phyloP scores from a whole-genome alignment of 35 echinoderm and acorn worm species.

The Ophiothrix spiculata region DNA sequence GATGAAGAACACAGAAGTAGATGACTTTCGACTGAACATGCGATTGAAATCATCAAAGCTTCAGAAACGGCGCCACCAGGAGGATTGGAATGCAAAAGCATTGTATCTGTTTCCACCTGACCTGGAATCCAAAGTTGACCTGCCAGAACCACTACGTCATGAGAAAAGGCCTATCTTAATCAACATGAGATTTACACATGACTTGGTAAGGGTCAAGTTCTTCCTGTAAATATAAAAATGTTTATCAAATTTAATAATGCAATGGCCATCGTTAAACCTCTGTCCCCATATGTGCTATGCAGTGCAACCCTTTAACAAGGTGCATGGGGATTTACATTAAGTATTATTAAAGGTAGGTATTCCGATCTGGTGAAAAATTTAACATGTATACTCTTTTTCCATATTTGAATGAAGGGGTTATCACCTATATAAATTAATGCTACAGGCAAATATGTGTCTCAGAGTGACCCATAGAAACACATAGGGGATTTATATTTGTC shows the following conservation, averaged over 20 bases:
- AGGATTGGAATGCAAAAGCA: slow-evolving; percentile 80
- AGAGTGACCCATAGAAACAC: no score
- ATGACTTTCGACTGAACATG: slow-evolving; percentile 86
- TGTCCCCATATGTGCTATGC: not conserved
- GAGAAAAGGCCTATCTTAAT: slow-evolving; percentile 7
- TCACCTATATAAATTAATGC: no score
- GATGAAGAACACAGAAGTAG: slow-evolving; percentile 86
- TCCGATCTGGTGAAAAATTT: no score
- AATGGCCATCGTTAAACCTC: no score
- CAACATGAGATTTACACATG: not conserved
- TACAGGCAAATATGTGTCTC: no score
- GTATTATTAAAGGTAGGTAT: no score
- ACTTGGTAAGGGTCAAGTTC: slow-evolving; percentile 9
- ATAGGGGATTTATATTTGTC: no score
- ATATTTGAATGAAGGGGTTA: no score
- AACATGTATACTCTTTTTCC: no score
- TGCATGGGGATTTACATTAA: not conserved
- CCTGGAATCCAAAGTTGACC: slow-evolving; percentile 45
- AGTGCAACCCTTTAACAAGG: not conserved
- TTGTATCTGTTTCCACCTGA: slow-evolving; percentile 86
- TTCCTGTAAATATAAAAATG: not conserved
- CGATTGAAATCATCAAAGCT: slow-evolving; percentile 62
- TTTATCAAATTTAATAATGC: no score
- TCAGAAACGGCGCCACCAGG: slow-evolving; percentile 52
- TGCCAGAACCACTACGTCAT: slow-evolving; percentile 43